Evolutionary conservation across 2,888 invertebrate genomes (phyloP), one percentile per base, ranked within the genome.

Genomic region (Xestoiulus laeticollis): DNA sequence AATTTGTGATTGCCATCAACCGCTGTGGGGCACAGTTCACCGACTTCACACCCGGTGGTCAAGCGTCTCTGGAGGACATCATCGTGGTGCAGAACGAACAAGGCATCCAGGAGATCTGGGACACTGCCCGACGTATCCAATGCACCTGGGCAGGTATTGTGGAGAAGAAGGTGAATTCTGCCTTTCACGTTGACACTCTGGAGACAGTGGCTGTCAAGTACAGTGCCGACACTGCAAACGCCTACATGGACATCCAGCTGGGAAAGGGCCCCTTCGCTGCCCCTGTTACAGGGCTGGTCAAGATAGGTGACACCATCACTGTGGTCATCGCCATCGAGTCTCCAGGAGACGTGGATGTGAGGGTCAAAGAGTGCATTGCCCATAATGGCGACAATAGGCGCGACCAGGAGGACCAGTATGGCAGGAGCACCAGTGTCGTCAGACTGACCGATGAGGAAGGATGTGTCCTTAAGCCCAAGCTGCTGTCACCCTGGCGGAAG

Each of bases 131-230:
- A 83, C 93, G 95, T 86, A 96, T 96, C 0, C 94, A 96, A 88
- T 96, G 96, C 91, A 92, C 96, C 16, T 96, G 96, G 96, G 96
- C 96, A 93, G 96, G 96, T 22, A 96, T 95, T 90, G 92, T 96
- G 87, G 96, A 95, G 87, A 95, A 96, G 90, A 95, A 95, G 19
- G 92, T 96, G 86, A 94, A 95, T 0, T 95, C 95, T 0, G 95
- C 95, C 22, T 92, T 96, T 30, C 95, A 95, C 90, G 95, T 96
- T 0, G 96, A 96, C 43, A 96, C 96, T 95, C 92, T 96, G 89
- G 95, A 95, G 90, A 95, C 96, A 91, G 95, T 96, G 90, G 95
- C 96, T 14, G 95, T 96, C 88, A 96, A 96, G 87, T 96, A 96
- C 92, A 96, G 95, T 90, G 96, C 96, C n/a, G 96, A 96, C 89